Evolutionary conservation across 2,888 invertebrate genomes (phyloP), one percentile per base, ranked within the genome.

Genomic region (Leucozona laternaria): DNA sequence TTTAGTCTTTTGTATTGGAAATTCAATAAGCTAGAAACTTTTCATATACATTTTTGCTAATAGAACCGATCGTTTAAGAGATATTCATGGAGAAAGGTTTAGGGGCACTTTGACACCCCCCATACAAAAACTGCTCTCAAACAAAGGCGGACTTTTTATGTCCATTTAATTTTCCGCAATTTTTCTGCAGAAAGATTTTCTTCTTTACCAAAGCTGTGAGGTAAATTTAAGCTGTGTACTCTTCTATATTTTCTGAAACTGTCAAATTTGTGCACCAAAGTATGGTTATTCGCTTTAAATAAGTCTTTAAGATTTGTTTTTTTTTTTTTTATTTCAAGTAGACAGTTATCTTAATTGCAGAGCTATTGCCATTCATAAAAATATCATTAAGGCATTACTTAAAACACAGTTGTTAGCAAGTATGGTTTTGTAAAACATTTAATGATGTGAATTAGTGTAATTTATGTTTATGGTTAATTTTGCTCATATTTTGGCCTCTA

Each of bases 361-460:
- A 34, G 25, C n/a, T 13, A 25, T 37, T 60, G 13, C 15, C 20
- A 22, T 40, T 40, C 10, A 62, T 43, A n/a, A 40, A 37, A 60
- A 37, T 20, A 60, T 13, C 15, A 60, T 20, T 25, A 2, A 62
- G 43, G 20, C 43, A 43, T 40, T 25, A 43, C 6, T 43, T 17
- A 11, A 43, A 25, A 28, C 43, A 17, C 43, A 62, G 43, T 22
- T 25, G 40, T 58, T 57, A 13, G 28, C 28, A 31, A 31, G 11
- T 60, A 60, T 34, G 13, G 17, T n/a, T n/a, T 62, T 45, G 17
- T 34, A 43, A 43, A 70, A 40, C 13, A 40, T 17, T 57, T 76
- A 68, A 77, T 68, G 48, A 77, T 77, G 68, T 58, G 77, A 77
- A 58, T 68, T 62, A 62, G 28, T 28, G 22, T 37, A 60, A 60